Percentiles rank a stretch among this genome's conserved stretches.
These are phyloP conservation scores for Cylas formicarius DNA, from an alignment of 1,140 invertebrate species.

Conservation along the genomic window DNA sequence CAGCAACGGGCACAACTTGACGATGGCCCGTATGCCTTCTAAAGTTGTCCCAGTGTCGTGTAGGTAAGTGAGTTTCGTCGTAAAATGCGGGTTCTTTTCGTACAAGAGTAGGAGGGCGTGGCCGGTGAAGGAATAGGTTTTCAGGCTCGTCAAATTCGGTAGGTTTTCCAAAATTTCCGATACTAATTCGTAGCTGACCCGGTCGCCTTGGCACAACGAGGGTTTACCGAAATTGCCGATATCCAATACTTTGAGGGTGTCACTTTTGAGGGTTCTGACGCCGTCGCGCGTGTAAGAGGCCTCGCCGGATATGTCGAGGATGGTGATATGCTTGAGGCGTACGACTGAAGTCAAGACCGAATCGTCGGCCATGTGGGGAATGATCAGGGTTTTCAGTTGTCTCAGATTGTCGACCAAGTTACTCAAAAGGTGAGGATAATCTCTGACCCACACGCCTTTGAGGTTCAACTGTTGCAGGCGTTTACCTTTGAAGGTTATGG, in stretches of 20 bases:
- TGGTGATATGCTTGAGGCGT: conserved; percentile 48
- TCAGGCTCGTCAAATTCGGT: conserved; percentile 53
- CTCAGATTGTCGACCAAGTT: conserved; percentile 49
- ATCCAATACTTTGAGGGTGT: conserved; percentile 52
- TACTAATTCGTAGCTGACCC: conserved; percentile 34
- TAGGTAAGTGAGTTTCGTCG: conserved; percentile 50
- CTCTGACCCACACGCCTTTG: conserved; percentile 62
- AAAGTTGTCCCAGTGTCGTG: conserved; percentile 53
- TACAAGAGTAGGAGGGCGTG: conserved; percentile 48
- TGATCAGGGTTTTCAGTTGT: conserved; percentile 51
- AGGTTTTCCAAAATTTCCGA: conserved; percentile 52
- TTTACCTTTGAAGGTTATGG: conserved; percentile 48
- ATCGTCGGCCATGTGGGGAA: conserved; percentile 62
- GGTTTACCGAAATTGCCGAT: conserved; percentile 59
- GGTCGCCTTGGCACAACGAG: conserved; percentile 53
- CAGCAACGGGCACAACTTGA: conserved; percentile 50
- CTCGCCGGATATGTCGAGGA: conserved; percentile 58
- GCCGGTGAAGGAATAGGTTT: conserved; percentile 58
- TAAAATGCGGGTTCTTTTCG: conserved; percentile 23
- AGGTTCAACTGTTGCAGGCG: conserved; percentile 55
- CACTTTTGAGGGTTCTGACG: conserved; percentile 36
- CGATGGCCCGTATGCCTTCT: conserved; percentile 49
- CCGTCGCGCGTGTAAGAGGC: conserved; percentile 26
- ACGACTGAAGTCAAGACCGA: conserved; percentile 54
- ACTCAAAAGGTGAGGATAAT: conserved; percentile 54